A percentile compares a stretch with the other conserved stretches of the same genome.
Evolutionary conservation across 2,888 invertebrate species (phyloP).

Genomic region (Ecliptopera silaceata): DNA sequence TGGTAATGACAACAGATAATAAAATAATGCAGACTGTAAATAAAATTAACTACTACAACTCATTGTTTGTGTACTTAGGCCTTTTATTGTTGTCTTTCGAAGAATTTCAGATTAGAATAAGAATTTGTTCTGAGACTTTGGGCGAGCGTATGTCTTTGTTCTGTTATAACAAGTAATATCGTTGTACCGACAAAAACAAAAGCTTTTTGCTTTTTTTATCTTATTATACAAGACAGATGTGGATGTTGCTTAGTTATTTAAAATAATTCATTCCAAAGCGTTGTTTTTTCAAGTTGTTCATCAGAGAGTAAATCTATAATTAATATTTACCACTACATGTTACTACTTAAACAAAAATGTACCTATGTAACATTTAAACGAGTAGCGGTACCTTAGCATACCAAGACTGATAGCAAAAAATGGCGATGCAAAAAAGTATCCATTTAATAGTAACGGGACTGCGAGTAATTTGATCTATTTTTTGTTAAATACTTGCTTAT

Average conservation of each 20-base stretch:
- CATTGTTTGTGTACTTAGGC: background rate
- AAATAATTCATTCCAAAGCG: too few species aligned
- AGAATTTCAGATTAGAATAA: background rate
- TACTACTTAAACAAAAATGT: background rate
- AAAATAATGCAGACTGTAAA: background rate
- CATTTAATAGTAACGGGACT: slow-evolving; percentile 12
- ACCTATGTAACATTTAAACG: slow-evolving; percentile 2
- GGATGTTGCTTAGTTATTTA: too few species aligned
- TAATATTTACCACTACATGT: too few species aligned
- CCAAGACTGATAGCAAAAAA: slow-evolving; percentile 1
- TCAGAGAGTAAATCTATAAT: too few species aligned
- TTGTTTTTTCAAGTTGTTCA: too few species aligned
- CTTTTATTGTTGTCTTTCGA: slow-evolving; percentile 5
- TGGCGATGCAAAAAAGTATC: slow-evolving; percentile 9
- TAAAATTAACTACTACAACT: slow-evolving; percentile 2
- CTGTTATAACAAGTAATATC: background rate
- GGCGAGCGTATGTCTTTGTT: slow-evolving; percentile 2
- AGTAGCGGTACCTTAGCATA: background rate
- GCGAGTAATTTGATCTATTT: background rate
- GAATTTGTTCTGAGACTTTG: slow-evolving; percentile 3
- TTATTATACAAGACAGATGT: too few species aligned
- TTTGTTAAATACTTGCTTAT: too few species aligned
- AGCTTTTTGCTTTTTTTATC: too few species aligned
- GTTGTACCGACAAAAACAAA: too few species aligned
- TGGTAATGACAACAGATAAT: background rate